Conservation (phyloP, 1,140 invertebrate species). For the Apolygus lucorum region DNA sequence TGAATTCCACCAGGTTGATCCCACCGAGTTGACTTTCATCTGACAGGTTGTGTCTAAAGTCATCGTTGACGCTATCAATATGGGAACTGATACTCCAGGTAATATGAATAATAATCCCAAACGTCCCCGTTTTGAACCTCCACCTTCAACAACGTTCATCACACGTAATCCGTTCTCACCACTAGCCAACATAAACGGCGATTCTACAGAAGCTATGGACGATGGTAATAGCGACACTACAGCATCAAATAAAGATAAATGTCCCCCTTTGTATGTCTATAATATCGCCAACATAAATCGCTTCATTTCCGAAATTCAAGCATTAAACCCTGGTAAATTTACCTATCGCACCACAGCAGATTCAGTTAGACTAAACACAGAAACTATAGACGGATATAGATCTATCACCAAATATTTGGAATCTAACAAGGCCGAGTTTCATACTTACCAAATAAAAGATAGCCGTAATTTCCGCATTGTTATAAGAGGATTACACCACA, state of each 20-base stretch:
- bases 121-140: neutral
- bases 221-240: neutral
- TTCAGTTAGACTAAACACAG: no score
- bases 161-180: neutral
- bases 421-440: no score
- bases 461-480: neutral
- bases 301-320: neutral
- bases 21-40: no score
- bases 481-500: conserved; percentile 11
- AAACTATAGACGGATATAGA: no score
- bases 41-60: no score
- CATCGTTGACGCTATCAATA: neutral
- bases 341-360: neutral
- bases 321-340: neutral
- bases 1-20: no score
- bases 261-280: neutral
- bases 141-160: neutral
- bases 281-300: conserved; percentile 1
- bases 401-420: neutral
- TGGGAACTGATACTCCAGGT: neutral
- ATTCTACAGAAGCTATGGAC: neutral
- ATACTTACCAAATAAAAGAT: conserved; percentile 15
- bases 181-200: neutral
- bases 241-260: neutral
- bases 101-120: neutral